Evolutionary conservation across 2,888 invertebrate species (phyloP), one percentile per base, ranked within the genome.

Genomic region (Phyto melanocephala): DNA sequence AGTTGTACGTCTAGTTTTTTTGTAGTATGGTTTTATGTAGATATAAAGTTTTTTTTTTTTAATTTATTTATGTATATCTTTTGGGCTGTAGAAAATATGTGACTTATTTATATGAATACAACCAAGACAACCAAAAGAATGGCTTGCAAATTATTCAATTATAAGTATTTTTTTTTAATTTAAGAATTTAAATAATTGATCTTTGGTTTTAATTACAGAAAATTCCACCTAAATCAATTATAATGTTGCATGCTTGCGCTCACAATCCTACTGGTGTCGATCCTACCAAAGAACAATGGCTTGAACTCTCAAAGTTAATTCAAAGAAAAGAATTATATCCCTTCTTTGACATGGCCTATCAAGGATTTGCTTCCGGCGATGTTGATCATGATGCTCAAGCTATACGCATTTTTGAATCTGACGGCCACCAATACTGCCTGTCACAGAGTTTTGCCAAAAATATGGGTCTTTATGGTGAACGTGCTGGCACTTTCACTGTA

Each of bases 281-380:
- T 92, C 98, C 98, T 1, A 94, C 92, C 82, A 93, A 93, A 6
- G 95, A 96, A 75, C 97, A 98, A 89, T 99, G 99, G 99, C 92
- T 94, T 75, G 95, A 97, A 91, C 92, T 99, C 1, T 97, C 97
- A 1, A 90, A 94, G 86, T 91, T 97, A 15, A 94, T 98, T 81
- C 98, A 97, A 90, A 93, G 95, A 82, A 94, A 92, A 87, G 95
- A 97, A 71, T 91, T 99, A 20, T 96, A 96, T 89, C 96, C 98
- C 33, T 99, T 95, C 93, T 98, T 99, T 90, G 99, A 99, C 92
- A 98, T 99, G 98, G 99, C 99, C 40, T 99, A 99, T 92, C 99
- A 99, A 92, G 98, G 98, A 42, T 98, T 98, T 92, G 98, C 98
- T 6, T 96, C 96, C 71, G 97, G 99, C 70, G 94, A 95, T 90